phyloP scores from a whole-genome alignment of 2,797 vertebrate species.

The Acrocephalus scirpaceus region DNA sequence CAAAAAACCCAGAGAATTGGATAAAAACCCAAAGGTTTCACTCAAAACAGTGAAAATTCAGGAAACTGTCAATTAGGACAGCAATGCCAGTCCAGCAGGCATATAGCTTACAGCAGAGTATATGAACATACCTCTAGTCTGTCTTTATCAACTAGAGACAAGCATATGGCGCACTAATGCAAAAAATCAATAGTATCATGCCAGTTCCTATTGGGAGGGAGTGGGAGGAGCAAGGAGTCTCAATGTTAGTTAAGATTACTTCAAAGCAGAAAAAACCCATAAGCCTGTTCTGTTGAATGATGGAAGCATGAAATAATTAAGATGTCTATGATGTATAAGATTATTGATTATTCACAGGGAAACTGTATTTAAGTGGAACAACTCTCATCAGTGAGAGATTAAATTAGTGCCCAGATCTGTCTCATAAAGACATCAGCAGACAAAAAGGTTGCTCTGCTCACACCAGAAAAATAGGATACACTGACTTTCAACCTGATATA shows the following conservation, averaged over 20 bases:
- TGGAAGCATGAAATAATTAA: conserved; percentile 15
- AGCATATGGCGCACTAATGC: background rate
- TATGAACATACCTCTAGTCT: background rate
- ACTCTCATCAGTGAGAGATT: background rate
- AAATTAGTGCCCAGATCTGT: conserved; percentile 20
- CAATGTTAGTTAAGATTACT: conserved; percentile 38
- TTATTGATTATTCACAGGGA: conserved; percentile 31
- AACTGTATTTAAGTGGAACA: conserved; percentile 41
- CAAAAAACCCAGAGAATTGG: background rate
- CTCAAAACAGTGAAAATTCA: background rate
- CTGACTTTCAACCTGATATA: conserved; percentile 9
- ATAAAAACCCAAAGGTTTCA: background rate
- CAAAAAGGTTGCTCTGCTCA: conserved; percentile 13
- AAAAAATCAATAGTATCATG: conserved; percentile 2
- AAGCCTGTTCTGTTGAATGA: background rate
- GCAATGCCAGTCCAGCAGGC: background rate
- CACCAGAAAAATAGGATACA: background rate
- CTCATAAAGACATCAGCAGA: conserved; percentile 35
- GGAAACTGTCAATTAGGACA: background rate
- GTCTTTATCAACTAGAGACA: background rate
- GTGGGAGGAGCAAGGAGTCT: background rate
- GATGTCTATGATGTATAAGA: conserved; percentile 12
- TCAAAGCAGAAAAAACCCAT: background rate
- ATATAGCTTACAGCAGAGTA: background rate
- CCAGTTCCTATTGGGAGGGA: background rate